Conservation (phyloP, 2,888 invertebrate species). For the Portevinia maculata region DNA sequence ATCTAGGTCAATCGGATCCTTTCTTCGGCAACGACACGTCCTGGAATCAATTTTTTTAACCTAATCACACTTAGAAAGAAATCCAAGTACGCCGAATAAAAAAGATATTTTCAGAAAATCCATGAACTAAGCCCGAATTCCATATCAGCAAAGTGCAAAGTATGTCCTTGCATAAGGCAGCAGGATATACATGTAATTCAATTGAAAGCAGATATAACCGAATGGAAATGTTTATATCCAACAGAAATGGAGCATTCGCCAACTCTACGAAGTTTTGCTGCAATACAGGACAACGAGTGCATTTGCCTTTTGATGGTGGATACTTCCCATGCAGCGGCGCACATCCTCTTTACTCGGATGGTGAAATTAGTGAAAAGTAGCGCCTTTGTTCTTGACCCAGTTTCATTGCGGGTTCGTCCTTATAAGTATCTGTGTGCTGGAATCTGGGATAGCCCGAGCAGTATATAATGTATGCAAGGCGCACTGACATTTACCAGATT, state of each 20-base stretch:
- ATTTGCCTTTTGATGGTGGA: constrained; percentile 54
- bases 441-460: constrained; percentile 40
- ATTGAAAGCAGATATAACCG: constrained; percentile 35
- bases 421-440: constrained; percentile 7
- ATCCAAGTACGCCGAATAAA: constrained; percentile 9
- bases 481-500: constrained; percentile 5
- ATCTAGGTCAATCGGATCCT: constrained; percentile 33
- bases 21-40: constrained; percentile 30
- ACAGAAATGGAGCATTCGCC: too few relatives aligned
- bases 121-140: constrained; percentile 6
- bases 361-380: constrained; percentile 28
- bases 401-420: constrained; percentile 26
- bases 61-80: constrained; percentile 48
- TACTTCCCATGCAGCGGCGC: constrained; percentile 29
- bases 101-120: constrained; percentile 10
- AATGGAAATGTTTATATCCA: constrained; percentile 31
- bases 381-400: constrained; percentile 66
- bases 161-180: constrained; percentile 42
- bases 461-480: constrained; percentile 6
- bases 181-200: constrained; percentile 14
- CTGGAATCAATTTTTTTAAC: constrained; percentile 56
- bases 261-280: too few relatives aligned
- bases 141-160: background rate
- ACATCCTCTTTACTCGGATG: constrained; percentile 28
- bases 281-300: constrained; percentile 45